A percentile compares a stretch with the other conserved stretches of the same genome.
phyloP scores from a whole-genome alignment of 2,888 invertebrate species.

The Maniola hyperantus region DNA sequence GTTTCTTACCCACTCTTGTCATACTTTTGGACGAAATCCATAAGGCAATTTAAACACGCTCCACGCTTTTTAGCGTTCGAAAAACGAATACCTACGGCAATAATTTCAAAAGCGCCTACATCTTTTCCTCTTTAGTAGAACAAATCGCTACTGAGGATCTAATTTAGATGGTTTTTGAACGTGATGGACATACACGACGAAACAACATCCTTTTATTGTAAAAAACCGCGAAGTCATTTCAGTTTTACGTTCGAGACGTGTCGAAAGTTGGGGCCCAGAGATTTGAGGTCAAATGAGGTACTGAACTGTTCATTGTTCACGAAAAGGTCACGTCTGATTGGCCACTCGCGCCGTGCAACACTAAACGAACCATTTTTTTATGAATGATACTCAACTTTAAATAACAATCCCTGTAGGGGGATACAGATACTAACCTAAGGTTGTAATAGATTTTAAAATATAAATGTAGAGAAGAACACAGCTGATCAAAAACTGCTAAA shows the following conservation, averaged over 20 bases:
- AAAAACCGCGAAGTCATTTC: slow-evolving; percentile 38
- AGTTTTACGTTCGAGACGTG: slow-evolving; percentile 46
- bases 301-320: slow-evolving; percentile 55
- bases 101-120: slow-evolving; percentile 2
- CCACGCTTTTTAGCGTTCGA: background rate
- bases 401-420: too few relatives aligned
- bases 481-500: too few relatives aligned
- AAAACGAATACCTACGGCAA: slow-evolving; percentile 10
- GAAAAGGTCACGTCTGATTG: slow-evolving; percentile 52
- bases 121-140: slow-evolving; percentile 9
- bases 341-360: slow-evolving; percentile 40
- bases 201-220: slow-evolving; percentile 32
- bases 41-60: slow-evolving; percentile 2
- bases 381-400: too few relatives aligned
- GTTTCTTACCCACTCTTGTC: too few relatives aligned
- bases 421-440: too few relatives aligned
- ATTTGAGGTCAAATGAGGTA: slow-evolving; percentile 54
- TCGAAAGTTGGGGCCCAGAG: slow-evolving; percentile 57
- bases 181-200: slow-evolving; percentile 27
- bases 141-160: slow-evolving; percentile 14
- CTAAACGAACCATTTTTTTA: slow-evolving; percentile 33
- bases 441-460: too few relatives aligned
- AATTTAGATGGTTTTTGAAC: slow-evolving; percentile 19
- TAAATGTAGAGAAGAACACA: too few relatives aligned
- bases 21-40: background rate